These are phyloP conservation scores for Theristicus caerulescens DNA, from an alignment of 2,113 vertebrate genomes.

Conservation along the genomic window DNA sequence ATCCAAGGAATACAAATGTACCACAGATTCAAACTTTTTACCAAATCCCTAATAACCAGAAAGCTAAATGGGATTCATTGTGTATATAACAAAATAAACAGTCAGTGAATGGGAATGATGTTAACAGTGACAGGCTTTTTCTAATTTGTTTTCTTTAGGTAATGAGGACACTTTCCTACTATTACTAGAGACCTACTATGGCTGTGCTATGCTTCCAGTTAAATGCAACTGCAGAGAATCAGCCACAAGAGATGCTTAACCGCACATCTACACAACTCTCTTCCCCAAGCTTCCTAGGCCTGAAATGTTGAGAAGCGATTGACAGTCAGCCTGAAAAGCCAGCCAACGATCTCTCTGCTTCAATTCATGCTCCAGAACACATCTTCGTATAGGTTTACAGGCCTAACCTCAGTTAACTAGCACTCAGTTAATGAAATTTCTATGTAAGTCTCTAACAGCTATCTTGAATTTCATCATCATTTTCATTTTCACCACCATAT, in stretches of 20 bases:
- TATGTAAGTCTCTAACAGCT: neutral
- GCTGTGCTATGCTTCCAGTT: neutral
- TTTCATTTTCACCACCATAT: neutral
- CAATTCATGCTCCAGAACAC: neutral
- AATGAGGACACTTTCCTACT: neutral
- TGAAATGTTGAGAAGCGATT: neutral
- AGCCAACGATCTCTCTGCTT: neutral
- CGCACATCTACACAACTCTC: neutral
- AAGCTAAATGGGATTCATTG: neutral
- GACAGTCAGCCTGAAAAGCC: neutral
- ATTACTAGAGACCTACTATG: neutral
- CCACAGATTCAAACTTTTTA: neutral
- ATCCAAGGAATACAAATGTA: neutral
- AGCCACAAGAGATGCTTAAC: neutral
- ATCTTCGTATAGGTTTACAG: neutral
- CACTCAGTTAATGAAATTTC: neutral
- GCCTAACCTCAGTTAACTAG: neutral
- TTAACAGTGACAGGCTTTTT: neutral
- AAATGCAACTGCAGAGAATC: neutral
- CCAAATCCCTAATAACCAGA: neutral
- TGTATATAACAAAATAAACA: neutral
- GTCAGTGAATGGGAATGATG: neutral
- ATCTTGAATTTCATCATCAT: neutral
- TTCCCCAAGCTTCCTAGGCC: neutral
- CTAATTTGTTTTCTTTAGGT: neutral